Percentiles rank a stretch among this genome's conserved stretches.
phyloP scores from a whole-genome alignment of 2,113 vertebrate species.

The Proterorhinus semilunaris region DNA sequence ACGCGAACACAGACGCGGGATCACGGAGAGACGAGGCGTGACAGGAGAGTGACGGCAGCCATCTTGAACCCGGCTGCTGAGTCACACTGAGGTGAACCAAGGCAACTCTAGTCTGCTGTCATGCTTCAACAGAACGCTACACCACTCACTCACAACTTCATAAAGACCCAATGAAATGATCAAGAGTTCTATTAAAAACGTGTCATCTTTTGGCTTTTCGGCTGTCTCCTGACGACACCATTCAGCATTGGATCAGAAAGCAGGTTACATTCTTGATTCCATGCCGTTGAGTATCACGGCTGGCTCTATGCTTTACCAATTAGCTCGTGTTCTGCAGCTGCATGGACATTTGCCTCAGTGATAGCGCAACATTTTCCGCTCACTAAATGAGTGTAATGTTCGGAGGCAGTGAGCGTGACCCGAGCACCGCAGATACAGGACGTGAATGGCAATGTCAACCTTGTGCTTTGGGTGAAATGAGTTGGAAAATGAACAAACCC shows the following conservation, averaged over 20 bases:
- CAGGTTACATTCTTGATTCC: too few species aligned
- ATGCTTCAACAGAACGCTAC: not conserved
- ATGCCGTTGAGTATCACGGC: too few species aligned
- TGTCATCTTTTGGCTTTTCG: too few species aligned
- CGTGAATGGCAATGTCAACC: constrained; percentile 25
- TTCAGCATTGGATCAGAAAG: too few species aligned
- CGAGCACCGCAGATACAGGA: not conserved
- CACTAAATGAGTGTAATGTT: constrained; percentile 10
- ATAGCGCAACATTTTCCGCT: constrained; percentile 11
- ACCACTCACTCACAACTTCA: not conserved
- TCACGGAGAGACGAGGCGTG: not conserved
- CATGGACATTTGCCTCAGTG: constrained; percentile 8
- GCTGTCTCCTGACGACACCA: too few species aligned
- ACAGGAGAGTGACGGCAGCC: constrained; percentile 26
- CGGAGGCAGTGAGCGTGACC: constrained; percentile 19
- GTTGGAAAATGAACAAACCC: constrained; percentile 48
- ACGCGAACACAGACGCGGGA: constrained; percentile 3
- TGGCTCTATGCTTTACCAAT: constrained; percentile 17
- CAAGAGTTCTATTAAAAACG: too few species aligned
- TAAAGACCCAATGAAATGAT: too few species aligned
- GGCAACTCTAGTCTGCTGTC: not conserved
- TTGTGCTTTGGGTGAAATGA: constrained; percentile 33
- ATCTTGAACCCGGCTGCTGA: constrained; percentile 35
- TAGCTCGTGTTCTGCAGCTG: constrained; percentile 24
- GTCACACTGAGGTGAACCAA: not conserved